Percentiles rank a stretch among this genome's conserved stretches.
phyloP scores from a whole-genome alignment of 2,113 vertebrate genomes.

The Myrmecobius fasciatus region DNA sequence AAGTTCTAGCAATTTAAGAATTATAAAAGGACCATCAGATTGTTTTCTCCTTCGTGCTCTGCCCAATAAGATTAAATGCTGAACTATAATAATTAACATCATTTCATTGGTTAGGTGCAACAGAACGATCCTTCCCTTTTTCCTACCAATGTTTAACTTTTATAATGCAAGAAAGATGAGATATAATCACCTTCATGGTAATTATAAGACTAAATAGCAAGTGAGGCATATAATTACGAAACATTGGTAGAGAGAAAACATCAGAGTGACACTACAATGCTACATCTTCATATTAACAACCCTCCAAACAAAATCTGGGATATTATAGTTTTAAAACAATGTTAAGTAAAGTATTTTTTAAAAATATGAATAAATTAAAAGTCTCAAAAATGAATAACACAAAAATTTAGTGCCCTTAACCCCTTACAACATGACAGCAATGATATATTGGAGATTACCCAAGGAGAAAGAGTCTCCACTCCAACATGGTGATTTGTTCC shows the following conservation, averaged over 20 bases:
- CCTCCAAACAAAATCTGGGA: neutral
- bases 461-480: constrained; percentile 68
- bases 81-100: neutral
- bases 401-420: constrained; percentile 65
- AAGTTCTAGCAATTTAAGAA: constrained; percentile 9
- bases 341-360: neutral
- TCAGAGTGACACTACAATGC: constrained; percentile 27
- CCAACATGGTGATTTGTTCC: constrained; percentile 82
- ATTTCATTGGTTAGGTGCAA: constrained; percentile 24
- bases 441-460: constrained; percentile 72
- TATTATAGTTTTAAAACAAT: neutral
- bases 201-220: constrained; percentile 27
- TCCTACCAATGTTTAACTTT: neutral
- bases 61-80: neutral
- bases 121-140: neutral
- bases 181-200: constrained; percentile 32
- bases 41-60: neutral
- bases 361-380: constrained; percentile 42
- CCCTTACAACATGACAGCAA: constrained; percentile 71
- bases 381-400: constrained; percentile 69
- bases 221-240: constrained; percentile 30
- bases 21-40: neutral
- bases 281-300: neutral
- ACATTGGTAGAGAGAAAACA: constrained; percentile 32
- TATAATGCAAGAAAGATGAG: constrained; percentile 36